Evolutionary conservation across 1,140 invertebrate species (phyloP).

Genomic region (Andricus grossulariae): DNA sequence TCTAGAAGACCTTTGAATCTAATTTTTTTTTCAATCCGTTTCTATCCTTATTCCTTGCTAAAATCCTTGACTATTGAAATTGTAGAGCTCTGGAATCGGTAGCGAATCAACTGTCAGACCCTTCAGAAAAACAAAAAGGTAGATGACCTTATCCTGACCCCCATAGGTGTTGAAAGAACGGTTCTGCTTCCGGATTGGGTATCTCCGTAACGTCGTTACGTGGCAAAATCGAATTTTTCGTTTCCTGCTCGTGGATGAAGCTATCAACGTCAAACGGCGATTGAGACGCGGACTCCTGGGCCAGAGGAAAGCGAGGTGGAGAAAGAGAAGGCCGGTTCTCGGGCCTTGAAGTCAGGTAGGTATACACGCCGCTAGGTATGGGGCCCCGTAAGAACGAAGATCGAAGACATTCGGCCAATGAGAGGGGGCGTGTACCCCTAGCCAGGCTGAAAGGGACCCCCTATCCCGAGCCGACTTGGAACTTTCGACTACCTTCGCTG

Average conservation of each 20-base stretch:
- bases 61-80: background rate
- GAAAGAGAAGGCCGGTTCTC: background rate
- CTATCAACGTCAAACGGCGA: background rate
- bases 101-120: background rate
- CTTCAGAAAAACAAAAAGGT: background rate
- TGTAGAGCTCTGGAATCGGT: background rate
- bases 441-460: slow-evolving; percentile 29
- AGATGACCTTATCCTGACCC: slow-evolving; percentile 6
- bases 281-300: slow-evolving; percentile 12
- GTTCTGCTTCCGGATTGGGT: slow-evolving; percentile 1
- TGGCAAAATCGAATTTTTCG: slow-evolving; percentile 26
- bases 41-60: too few relatives aligned
- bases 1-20: too few relatives aligned
- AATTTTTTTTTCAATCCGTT: too few relatives aligned
- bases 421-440: slow-evolving; percentile 39
- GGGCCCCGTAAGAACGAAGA: slow-evolving; percentile 25
- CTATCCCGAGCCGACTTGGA: slow-evolving; percentile 9
- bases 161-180: slow-evolving; percentile 6
- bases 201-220: slow-evolving; percentile 16
- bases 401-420: slow-evolving; percentile 35
- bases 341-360: slow-evolving; percentile 11
- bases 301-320: slow-evolving; percentile 15
- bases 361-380: background rate
- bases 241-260: slow-evolving; percentile 18
- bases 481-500: slow-evolving; percentile 23